phyloP scores from a whole-genome alignment of 2,888 invertebrate genomes.

The Graphium colonna region DNA sequence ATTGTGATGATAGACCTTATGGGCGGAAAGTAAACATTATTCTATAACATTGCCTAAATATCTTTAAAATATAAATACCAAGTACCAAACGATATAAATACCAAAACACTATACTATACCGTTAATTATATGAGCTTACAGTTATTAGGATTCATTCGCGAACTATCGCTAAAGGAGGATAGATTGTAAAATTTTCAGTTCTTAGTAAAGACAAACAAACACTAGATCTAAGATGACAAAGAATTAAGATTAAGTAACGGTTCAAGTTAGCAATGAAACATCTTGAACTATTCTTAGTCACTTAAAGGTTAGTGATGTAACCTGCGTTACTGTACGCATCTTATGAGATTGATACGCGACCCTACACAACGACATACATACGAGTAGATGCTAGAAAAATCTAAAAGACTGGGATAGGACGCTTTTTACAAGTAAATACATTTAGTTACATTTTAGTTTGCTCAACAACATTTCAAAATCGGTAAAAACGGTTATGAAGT shows the following conservation, averaged over 20 bases:
- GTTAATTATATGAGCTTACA: conserved; percentile 54
- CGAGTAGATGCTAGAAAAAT: neutral
- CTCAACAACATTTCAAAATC: neutral
- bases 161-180: conserved; percentile 53
- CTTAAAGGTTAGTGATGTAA: neutral
- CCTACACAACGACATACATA: neutral
- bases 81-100: neutral
- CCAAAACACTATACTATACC: conserved; percentile 29
- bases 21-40: conserved; percentile 38
- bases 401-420: neutral
- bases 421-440: neutral
- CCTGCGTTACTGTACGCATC: neutral
- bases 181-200: conserved; percentile 15
- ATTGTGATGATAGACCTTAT: conserved; percentile 47
- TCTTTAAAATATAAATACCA: conserved; percentile 40
- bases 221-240: neutral
- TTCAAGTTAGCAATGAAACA: neutral
- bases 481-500: neutral
- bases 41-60: conserved; percentile 31
- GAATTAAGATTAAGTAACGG: neutral
- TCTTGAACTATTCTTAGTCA: too few relatives aligned
- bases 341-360: neutral
- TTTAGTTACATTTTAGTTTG: neutral
- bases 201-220: conserved; percentile 26
- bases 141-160: conserved; percentile 72